phyloP scores from a whole-genome alignment of 2,797 vertebrate genomes.

The Acipenser transmontanus region DNA sequence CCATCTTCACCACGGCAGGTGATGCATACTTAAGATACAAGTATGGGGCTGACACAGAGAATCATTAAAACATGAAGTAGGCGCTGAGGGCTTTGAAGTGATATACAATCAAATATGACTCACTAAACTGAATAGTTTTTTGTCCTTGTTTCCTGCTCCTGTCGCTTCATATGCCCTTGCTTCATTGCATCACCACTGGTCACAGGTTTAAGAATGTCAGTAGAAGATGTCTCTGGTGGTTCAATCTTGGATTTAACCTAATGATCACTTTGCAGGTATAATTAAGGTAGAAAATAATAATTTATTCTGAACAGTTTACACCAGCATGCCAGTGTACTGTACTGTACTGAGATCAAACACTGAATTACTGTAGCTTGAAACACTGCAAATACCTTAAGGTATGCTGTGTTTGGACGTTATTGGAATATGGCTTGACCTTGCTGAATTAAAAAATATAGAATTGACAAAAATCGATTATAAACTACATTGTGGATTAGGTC shows the following conservation, averaged over 20 bases:
- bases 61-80: not conserved
- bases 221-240: not conserved
- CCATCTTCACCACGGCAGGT: not conserved
- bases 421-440: too few relatives aligned
- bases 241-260: not conserved
- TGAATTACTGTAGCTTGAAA: too few relatives aligned
- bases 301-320: not conserved
- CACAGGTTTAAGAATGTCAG: not conserved
- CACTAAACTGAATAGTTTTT: not conserved
- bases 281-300: not conserved
- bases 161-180: not conserved
- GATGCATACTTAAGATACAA: not conserved
- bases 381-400: too few relatives aligned
- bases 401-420: too few relatives aligned
- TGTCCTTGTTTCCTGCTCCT: not conserved
- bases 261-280: conserved; percentile 1
- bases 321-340: too few relatives aligned
- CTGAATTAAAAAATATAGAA: too few relatives aligned
- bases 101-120: conserved; percentile 2
- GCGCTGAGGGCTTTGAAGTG: not conserved
- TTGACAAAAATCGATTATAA: too few relatives aligned
- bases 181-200: not conserved
- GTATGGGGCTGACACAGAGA: not conserved
- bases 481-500: conserved; percentile 37
- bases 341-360: too few relatives aligned